These are phyloP conservation scores for Notothenia coriiceps DNA, from an alignment of 2,113 vertebrate species.

Conservation along the genomic window DNA sequence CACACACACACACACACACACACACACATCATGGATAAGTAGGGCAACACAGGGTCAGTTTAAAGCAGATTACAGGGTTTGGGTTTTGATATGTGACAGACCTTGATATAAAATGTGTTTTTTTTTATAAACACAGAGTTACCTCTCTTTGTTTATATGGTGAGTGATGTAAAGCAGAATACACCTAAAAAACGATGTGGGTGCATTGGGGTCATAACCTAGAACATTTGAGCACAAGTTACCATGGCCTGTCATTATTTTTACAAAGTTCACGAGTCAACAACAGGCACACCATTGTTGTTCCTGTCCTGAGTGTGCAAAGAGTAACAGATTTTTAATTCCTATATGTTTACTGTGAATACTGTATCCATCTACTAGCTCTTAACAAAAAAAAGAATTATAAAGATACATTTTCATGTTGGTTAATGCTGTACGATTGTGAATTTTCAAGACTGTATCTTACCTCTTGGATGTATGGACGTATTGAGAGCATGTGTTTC, in stretches of 20 bases:
- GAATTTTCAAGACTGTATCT: background rate
- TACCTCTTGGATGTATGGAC: conserved; percentile 95
- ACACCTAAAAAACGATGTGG: background rate
- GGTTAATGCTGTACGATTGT: background rate
- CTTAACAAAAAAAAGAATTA: background rate
- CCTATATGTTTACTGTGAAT: background rate
- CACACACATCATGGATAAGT: background rate
- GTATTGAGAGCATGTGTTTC: conserved; percentile 93
- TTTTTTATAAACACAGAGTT: too few relatives aligned
- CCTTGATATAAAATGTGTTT: too few relatives aligned
- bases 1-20: background rate
- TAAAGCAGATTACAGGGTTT: too few relatives aligned
- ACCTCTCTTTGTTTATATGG: background rate
- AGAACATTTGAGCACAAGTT: background rate
- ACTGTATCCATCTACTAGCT: background rate
- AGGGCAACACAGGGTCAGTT: too few relatives aligned
- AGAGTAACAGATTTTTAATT: background rate
- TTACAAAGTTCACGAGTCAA: background rate
- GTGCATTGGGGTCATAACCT: background rate
- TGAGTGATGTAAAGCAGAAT: background rate
- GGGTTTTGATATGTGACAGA: too few relatives aligned
- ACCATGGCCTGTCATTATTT: background rate
- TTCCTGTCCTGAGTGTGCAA: background rate
- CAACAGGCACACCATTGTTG: background rate
- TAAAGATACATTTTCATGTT: background rate